Conservation (phyloP, 1,140 invertebrate genomes). For the Apis dorsata region DNA sequence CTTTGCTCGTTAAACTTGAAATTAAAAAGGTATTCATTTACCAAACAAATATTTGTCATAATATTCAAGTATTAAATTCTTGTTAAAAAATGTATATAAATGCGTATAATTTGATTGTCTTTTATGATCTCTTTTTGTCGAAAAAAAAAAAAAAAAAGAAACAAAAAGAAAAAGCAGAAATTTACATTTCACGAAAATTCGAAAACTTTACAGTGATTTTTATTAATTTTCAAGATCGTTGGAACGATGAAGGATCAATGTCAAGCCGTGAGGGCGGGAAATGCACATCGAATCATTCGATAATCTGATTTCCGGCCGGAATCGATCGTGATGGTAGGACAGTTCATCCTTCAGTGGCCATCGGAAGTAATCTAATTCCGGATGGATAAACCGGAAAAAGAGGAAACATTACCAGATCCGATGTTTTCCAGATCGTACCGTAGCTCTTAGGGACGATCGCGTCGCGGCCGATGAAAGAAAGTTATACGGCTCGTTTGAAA, state of each 20-base stretch:
- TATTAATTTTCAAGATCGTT: neutral
- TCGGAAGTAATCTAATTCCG: conserved; percentile 55
- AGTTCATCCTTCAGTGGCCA: conserved; percentile 27
- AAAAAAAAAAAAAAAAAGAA: no score
- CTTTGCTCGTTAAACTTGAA: neutral
- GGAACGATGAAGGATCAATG: neutral
- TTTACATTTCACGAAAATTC: no score
- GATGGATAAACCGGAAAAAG: conserved; percentile 41
- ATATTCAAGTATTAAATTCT: neutral
- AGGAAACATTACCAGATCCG: conserved; percentile 43
- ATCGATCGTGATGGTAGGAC: conserved; percentile 29
- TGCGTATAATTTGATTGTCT: no score
- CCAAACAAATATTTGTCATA: neutral
- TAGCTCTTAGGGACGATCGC: conserved; percentile 6
- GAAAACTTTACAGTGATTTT: no score
- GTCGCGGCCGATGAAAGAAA: conserved; percentile 33
- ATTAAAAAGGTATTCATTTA: neutral
- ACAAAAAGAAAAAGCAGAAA: no score
- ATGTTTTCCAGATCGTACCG: conserved; percentile 40
- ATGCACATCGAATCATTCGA: conserved; percentile 10
- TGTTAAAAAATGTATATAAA: no score
- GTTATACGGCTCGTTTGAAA: conserved; percentile 40
- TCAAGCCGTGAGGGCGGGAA: neutral
- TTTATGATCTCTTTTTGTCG: no score
- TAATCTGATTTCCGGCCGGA: conserved; percentile 40